Evolutionary conservation across 2,888 invertebrate species (phyloP).

Genomic region (Orgyia antiqua): DNA sequence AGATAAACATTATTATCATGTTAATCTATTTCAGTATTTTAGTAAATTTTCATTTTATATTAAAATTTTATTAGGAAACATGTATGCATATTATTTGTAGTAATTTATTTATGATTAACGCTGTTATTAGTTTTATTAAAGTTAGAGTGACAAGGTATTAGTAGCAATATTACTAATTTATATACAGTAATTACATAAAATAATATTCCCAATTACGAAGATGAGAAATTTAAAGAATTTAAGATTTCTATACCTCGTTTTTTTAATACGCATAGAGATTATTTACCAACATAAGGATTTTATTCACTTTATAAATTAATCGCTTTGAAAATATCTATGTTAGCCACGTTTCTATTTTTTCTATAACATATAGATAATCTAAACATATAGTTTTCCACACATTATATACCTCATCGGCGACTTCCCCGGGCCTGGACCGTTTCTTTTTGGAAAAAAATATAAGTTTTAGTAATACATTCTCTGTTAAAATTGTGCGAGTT

Average conservation of each 20-base stretch:
- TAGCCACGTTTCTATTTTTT: conserved; percentile 67
- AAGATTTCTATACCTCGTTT: conserved; percentile 10
- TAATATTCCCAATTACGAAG: conserved; percentile 6
- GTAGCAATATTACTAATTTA: conserved; percentile 34
- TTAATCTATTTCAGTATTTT: neutral
- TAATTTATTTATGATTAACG: conserved; percentile 8
- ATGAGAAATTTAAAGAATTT: conserved; percentile 12
- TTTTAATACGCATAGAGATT: conserved; percentile 13
- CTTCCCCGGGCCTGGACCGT: conserved; percentile 88
- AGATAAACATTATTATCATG: neutral
- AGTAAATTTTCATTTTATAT: too few relatives aligned
- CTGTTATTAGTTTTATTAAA: conserved; percentile 17
- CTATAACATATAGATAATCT: conserved; percentile 63
- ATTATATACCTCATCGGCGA: conserved; percentile 83
- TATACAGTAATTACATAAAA: conserved; percentile 18
- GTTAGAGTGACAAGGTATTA: conserved; percentile 62
- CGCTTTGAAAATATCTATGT: conserved; percentile 61
- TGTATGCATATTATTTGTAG: conserved; percentile 29
- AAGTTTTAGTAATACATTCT: conserved; percentile 70
- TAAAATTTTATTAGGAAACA: conserved; percentile 30
- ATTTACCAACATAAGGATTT: conserved; percentile 8
- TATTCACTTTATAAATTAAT: conserved; percentile 19
- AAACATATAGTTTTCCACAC: conserved; percentile 71
- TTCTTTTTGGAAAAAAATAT: conserved; percentile 80
- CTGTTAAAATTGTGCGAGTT: conserved; percentile 60